A percentile compares a stretch with the other conserved stretches of the same genome.
phyloP scores from a whole-genome alignment of 2,797 vertebrate species.

The Rhinophrynus dorsalis region DNA sequence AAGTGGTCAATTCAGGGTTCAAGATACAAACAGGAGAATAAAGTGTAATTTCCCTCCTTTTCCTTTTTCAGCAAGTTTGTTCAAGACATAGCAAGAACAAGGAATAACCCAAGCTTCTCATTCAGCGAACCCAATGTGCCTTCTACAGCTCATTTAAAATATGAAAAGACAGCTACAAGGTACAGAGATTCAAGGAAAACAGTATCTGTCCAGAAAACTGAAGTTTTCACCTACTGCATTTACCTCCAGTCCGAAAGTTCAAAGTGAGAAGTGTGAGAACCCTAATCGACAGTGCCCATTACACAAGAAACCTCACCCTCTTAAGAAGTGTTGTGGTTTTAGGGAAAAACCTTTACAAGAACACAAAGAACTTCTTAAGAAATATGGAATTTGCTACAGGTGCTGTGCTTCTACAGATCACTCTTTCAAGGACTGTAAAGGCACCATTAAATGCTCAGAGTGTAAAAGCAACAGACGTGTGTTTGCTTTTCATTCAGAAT shows the following conservation, averaged over 20 bases:
- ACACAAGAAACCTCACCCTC: neutral
- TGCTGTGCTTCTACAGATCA: neutral
- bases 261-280: neutral
- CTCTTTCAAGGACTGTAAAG: neutral
- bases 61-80: neutral
- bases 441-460: neutral
- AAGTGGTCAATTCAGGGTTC: neutral
- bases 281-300: neutral
- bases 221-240: neutral
- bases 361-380: neutral
- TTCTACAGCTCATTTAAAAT: too few relatives aligned
- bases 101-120: too few relatives aligned
- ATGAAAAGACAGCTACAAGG: too few relatives aligned
- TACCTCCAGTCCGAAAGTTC: too few relatives aligned
- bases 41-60: neutral
- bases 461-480: neutral
- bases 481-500: neutral
- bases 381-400: neutral
- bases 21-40: neutral
- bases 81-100: neutral
- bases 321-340: neutral
- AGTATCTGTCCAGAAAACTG: too few relatives aligned
- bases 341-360: slow-evolving; percentile 19
- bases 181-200: too few relatives aligned
- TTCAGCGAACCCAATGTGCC: too few relatives aligned